These are phyloP conservation scores for Pomatostomus ruficeps DNA, from an alignment of 2,113 vertebrate species.

Conservation along the genomic window DNA sequence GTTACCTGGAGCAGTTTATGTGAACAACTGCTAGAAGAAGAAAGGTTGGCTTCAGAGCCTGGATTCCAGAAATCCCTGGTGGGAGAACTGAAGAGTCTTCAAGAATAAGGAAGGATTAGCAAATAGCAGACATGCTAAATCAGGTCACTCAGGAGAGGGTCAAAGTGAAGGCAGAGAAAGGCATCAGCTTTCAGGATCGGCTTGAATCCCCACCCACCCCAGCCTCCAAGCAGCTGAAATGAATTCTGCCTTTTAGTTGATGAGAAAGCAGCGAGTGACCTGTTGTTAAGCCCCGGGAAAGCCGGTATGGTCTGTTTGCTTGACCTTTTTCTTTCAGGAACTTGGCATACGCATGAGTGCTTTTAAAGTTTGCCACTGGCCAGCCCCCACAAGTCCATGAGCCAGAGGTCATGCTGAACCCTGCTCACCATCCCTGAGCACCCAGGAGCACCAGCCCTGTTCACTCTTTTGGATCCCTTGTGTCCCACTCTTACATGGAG, in stretches of 20 bases:
- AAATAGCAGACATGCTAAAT: background rate
- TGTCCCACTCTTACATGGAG: rapidly evolving
- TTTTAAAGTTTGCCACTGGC: background rate
- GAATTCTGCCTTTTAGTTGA: background rate
- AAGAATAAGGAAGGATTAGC: background rate
- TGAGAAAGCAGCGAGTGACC: background rate
- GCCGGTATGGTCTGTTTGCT: background rate
- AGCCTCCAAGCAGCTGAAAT: background rate
- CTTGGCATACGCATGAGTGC: rapidly evolving
- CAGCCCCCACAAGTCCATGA: background rate
- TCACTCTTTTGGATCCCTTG: background rate
- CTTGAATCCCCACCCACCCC: background rate
- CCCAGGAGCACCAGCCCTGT: background rate
- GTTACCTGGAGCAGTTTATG: background rate
- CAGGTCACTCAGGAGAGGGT: background rate
- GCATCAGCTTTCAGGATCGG: background rate
- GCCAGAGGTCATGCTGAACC: background rate
- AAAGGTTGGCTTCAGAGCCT: background rate
- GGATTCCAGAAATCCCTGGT: background rate
- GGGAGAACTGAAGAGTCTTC: background rate
- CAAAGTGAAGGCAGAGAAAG: background rate
- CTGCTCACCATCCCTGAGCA: background rate
- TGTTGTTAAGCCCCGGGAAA: background rate
- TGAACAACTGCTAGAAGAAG: background rate
- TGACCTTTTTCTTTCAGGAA: background rate